Evolutionary conservation across 2,888 invertebrate genomes (phyloP), one percentile per base, ranked within the genome.

Genomic region (Balanococcus diminutus): DNA sequence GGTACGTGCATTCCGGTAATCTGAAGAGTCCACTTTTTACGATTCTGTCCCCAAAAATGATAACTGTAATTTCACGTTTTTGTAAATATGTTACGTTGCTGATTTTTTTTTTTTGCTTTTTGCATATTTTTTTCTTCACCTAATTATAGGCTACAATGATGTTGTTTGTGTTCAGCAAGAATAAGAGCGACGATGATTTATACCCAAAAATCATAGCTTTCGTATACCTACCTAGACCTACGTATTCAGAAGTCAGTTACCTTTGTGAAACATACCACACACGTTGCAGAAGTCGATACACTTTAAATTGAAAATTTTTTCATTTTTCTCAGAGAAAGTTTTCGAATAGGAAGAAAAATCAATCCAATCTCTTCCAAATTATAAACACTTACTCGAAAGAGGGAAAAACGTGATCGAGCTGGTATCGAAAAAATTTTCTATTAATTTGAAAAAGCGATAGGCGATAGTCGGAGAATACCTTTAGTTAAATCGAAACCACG

Each of bases 21-120:
- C 28, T 28, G 9, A 1, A 9, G 28, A 31, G 28, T 67, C 67
- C 28, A 28, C 28, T 3, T 28, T 67, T 67, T 67, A 67, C 31
- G 67, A 67, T 67, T 67, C 28, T 67, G 67, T 28, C 67, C 67
- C 28, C 67, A 67, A 67, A 56, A 67, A 67, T 67, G 14, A 67
- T 67, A 67, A 67, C 56, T 28, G 67, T 67, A 14, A 67, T 67
- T 28, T 67, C 67, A 28, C 16, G 67, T 28, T 67, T 28, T 16
- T 28, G 28, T 28, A 67, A 14, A 67, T 67, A 25, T 25, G 61
- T 28, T 67, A 67, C 28, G 25, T 56, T 22, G 56, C 56, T 67
- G 6, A 67, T 28, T 67, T 67, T 67, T 67, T 0, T 1, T 25
- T 16, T 28, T 67, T 46, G 5, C 14, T 46, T 28, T 28, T 28